Conservation (phyloP, 1,140 invertebrate species). For the Protaetia brevitarsis region DNA sequence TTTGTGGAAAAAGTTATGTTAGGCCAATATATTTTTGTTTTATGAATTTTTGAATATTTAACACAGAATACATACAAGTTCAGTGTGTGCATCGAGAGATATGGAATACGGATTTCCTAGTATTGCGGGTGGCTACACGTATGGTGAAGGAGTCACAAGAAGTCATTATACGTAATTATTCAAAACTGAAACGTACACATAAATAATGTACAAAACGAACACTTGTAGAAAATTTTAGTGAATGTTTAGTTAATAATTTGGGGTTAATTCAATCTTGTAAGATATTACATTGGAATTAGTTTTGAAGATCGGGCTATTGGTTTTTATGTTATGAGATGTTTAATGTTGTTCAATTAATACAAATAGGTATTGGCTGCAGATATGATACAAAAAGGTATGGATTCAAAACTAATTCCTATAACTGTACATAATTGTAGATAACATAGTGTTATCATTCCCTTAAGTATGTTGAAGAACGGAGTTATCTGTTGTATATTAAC, state of each 20-base stretch:
- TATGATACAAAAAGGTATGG: too few relatives aligned
- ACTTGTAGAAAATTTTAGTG: neutral
- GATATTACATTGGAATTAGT: too few relatives aligned
- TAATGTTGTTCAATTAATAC: too few relatives aligned
- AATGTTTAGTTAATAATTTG: neutral
- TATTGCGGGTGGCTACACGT: neutral
- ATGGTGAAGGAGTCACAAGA: neutral
- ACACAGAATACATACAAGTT: conserved; percentile 11
- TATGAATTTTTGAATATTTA: conserved; percentile 1
- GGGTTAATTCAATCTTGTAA: neutral
- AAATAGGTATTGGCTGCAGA: too few relatives aligned
- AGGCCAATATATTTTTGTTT: neutral
- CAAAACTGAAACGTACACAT: neutral
- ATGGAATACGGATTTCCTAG: conserved; percentile 9
- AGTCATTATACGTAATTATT: conserved; percentile 10
- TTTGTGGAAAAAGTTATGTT: too few relatives aligned
- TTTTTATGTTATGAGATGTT: too few relatives aligned
- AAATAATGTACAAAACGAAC: neutral
- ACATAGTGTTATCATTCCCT: too few relatives aligned
- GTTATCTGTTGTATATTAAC: too few relatives aligned
- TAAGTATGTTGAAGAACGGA: too few relatives aligned
- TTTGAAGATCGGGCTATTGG: too few relatives aligned
- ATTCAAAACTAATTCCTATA: too few relatives aligned
- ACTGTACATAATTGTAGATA: too few relatives aligned
- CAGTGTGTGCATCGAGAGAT: conserved; percentile 1